Percentiles rank a stretch among this genome's conserved stretches.
Evolutionary conservation across 2,113 vertebrate species (phyloP).

Genomic region (Gorilla gorilla): DNA sequence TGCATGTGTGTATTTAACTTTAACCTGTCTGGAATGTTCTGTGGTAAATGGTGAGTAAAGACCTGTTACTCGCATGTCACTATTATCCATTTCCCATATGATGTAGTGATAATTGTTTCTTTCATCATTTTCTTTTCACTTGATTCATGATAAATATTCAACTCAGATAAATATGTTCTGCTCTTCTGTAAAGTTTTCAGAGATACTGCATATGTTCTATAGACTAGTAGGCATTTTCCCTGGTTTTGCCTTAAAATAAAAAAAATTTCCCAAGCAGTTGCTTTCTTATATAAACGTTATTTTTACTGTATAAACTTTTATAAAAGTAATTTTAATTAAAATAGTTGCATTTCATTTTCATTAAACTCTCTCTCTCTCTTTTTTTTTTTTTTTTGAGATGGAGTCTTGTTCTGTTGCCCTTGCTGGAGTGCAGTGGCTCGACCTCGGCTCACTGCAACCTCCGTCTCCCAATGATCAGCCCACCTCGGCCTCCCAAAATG

Average conservation of each 20-base stretch:
- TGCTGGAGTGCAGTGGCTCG: too few species aligned
- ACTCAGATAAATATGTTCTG: not conserved
- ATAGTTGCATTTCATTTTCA: constrained; percentile 4
- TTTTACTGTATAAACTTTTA: constrained; percentile 28
- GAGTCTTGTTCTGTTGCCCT: too few species aligned
- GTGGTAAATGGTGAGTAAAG: not conserved
- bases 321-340: constrained; percentile 5
- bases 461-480: too few species aligned
- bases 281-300: constrained; percentile 18
- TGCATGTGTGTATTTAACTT: not conserved
- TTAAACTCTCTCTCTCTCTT: not conserved
- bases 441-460: too few species aligned
- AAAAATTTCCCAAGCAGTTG: not conserved
- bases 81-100: not conserved
- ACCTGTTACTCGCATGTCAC: not conserved
- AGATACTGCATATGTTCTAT: not conserved
- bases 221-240: not conserved
- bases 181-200: not conserved
- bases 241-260: not conserved
- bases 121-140: not conserved
- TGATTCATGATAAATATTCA: not conserved
- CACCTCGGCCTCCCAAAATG: too few species aligned
- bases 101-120: not conserved
- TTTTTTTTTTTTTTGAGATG: too few species aligned
- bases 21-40: constrained; percentile 52